Evolutionary conservation across 2,888 invertebrate genomes (phyloP).

Genomic region (Melieria crassipennis): DNA sequence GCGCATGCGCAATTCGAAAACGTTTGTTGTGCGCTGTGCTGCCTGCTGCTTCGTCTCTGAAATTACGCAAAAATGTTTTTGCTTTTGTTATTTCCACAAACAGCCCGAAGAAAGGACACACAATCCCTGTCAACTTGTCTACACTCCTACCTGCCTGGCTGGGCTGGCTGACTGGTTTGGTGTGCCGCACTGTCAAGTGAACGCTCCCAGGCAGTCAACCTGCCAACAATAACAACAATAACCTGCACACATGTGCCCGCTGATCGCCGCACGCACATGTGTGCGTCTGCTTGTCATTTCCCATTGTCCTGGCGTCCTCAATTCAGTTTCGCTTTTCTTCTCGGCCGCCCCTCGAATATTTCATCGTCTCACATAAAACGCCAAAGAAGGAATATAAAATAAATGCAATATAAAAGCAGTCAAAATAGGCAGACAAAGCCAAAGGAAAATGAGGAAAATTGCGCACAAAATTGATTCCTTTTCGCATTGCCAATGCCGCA

Average conservation of each 20-base stretch:
- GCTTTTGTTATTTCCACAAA: constrained; percentile 25
- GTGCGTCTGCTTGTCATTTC: constrained; percentile 12
- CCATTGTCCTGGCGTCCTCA: constrained; percentile 28
- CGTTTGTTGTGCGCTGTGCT: neutral
- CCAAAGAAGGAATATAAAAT: neutral
- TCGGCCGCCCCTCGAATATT: constrained; percentile 11
- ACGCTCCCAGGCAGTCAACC: constrained; percentile 21
- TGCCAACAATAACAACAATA: constrained; percentile 22
- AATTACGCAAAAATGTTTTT: no score
- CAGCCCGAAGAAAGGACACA: constrained; percentile 11
- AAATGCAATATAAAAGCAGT: no score
- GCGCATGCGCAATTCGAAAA: constrained; percentile 28
- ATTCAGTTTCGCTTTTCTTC: constrained; percentile 14
- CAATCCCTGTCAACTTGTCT: neutral
- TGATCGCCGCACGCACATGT: neutral
- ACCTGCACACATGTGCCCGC: neutral
- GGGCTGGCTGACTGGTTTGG: no score
- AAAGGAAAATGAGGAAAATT: constrained; percentile 10
- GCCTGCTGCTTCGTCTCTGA: no score
- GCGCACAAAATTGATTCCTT: constrained; percentile 17
- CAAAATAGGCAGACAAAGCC: neutral
- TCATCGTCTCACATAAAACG: constrained; percentile 2
- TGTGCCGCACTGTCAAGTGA: no score
- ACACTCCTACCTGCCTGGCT: no score
- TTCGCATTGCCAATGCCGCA: constrained; percentile 13